Evolutionary conservation across 2,113 vertebrate genomes (phyloP).

Genomic region (Strix uralensis): DNA sequence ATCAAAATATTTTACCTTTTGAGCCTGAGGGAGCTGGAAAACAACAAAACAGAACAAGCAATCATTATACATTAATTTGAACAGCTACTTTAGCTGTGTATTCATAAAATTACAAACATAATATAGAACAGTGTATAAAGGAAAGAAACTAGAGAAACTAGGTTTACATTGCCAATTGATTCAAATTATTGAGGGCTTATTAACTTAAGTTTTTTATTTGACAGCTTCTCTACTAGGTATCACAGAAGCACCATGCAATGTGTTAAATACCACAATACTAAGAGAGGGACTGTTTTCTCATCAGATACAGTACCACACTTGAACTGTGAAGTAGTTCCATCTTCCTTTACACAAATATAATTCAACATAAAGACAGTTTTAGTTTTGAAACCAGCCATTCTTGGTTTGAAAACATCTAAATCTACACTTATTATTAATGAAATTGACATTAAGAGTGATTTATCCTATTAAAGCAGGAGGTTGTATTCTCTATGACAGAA

Average conservation of each 20-base stretch:
- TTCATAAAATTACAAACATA: conserved; percentile 12
- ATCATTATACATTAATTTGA: conserved; percentile 67
- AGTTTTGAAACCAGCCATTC: background rate
- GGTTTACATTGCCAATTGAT: background rate
- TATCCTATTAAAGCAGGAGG: background rate
- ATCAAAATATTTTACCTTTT: conserved; percentile 88
- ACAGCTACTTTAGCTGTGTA: conserved; percentile 22
- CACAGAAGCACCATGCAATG: background rate
- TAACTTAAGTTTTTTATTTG: background rate
- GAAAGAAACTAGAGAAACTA: conserved; percentile 1
- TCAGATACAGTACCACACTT: background rate
- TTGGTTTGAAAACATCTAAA: background rate
- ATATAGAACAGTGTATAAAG: background rate
- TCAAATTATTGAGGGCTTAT: background rate
- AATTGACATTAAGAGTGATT: background rate
- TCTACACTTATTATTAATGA: background rate
- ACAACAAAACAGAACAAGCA: conserved; percentile 73
- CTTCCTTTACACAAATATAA: conserved; percentile 40
- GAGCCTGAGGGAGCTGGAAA: conserved; percentile 95
- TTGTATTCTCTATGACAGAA: background rate
- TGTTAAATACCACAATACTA: background rate
- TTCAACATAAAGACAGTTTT: background rate
- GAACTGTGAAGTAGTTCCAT: background rate
- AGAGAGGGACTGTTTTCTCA: background rate
- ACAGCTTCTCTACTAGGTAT: background rate